Base-by-base conservation (phyloP, 2,888 invertebrate genomes). In the Parnassius apollo region DNA sequence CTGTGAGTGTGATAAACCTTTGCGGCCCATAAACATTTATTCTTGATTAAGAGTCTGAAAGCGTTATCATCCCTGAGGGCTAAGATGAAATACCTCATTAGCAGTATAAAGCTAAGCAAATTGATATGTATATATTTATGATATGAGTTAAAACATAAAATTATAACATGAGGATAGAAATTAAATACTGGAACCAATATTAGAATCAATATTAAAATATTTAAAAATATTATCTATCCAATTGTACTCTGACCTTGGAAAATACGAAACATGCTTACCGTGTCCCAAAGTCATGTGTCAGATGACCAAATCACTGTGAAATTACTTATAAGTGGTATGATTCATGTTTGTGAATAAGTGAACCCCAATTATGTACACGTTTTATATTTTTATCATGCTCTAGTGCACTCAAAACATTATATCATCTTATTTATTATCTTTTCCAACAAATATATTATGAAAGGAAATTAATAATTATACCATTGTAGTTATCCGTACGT, bases 261-360 rank as follows among this genome's bases (percentile, higher is more conserved):
- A 57, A 45, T 45, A 42, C 44, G 50, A 9, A 51, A 35, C 1
- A 35, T 35, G 35, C 35, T 49, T 53, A 60, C 18, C 56, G 11
- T 53, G 44, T 64, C 52, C 59, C 46, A 2, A 63, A 55, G 45
- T 49, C 57, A 57, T 49, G 18, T 60, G 54, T 57, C 42, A 57
- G 44, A 42, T 35, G 53, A 2, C 48, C 48, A 57, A 63, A 52
- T 63, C 57, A 49, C 48, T 42, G 22, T 57, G 18, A 60, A 49
- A 60, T 53, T 56, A 59, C 48, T 60, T 54, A 49, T 53, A 22
- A 44, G 48, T 45, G 44, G 13, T 57, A 53, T 3, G 57, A 55
- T 48, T 57, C 48, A 57, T 60, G 42, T 2, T 57, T 12, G 42
- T 49, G 25, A 60, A 60, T 25, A 54, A 9, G 25, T 52, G 42